Percentiles rank a stretch among this genome's conserved stretches.
These are phyloP conservation scores for Embiotoca jacksoni DNA, from an alignment of 2,113 vertebrate species.

Conservation along the genomic window DNA sequence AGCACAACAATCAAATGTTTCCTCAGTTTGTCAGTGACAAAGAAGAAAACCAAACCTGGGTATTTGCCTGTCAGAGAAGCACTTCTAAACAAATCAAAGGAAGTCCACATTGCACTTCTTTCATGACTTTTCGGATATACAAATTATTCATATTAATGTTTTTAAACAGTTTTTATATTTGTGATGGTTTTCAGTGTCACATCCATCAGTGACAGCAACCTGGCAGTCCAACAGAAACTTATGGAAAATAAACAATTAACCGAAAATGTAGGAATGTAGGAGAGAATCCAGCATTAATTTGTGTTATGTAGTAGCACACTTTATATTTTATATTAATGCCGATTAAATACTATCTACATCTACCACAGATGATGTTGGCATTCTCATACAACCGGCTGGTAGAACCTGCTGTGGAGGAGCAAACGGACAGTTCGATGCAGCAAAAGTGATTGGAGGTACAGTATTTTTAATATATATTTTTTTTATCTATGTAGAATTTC, in stretches of 20 bases:
- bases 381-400: slow-evolving; percentile 85
- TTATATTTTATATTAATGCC: not conserved
- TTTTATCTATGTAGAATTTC: too few relatives aligned
- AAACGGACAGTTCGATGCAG: slow-evolving; percentile 34
- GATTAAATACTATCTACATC: slow-evolving; percentile 7
- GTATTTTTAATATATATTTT: not conserved
- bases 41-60: slow-evolving; percentile 10
- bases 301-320: not conserved
- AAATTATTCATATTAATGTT: not conserved
- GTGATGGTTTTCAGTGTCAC: not conserved
- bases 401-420: slow-evolving; percentile 69
- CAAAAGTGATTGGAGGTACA: not conserved
- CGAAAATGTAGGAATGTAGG: not conserved
- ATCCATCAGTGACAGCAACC: too few relatives aligned
- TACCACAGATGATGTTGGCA: slow-evolving; percentile 83
- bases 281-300: not conserved
- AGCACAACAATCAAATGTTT: slow-evolving; percentile 34
- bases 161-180: not conserved
- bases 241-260: too few relatives aligned
- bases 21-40: not conserved
- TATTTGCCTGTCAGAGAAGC: not conserved
- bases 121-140: not conserved
- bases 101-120: not conserved
- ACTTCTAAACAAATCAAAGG: not conserved
- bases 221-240: too few relatives aligned